Percentiles rank a stretch among this genome's conserved stretches.
phyloP scores from a whole-genome alignment of 2,888 invertebrate genomes.

The Drosophila paucipuncta region DNA sequence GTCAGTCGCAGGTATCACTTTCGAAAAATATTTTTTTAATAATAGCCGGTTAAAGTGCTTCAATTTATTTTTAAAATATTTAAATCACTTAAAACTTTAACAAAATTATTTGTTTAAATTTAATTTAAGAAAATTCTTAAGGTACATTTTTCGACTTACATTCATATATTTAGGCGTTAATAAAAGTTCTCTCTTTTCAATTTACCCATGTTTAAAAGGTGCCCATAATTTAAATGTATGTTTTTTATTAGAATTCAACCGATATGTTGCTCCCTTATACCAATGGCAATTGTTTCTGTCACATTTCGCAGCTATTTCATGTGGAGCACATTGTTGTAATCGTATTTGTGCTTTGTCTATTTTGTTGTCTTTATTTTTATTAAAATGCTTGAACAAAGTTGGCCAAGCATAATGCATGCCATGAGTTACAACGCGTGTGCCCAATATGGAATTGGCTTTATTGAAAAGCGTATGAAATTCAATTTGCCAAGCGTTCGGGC shows the following conservation, averaged over 20 bases:
- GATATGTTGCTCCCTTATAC: not conserved
- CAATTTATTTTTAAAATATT: not conserved
- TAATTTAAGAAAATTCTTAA: not conserved
- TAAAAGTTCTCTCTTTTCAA: not conserved
- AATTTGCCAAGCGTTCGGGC: conserved; percentile 62
- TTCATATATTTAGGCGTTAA: not conserved
- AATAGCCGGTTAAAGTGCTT: not conserved
- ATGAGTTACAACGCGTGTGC: conserved; percentile 60
- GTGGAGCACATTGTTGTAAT: conserved; percentile 1
- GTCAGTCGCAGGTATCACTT: conserved; percentile 27
- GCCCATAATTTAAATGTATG: not conserved
- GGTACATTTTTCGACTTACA: not conserved
- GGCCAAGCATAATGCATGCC: conserved; percentile 52
- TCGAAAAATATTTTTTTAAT: not conserved
- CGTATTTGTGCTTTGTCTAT: conserved; percentile 7
- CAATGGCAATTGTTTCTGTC: not conserved
- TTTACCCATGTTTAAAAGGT: not conserved
- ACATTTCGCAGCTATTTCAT: conserved; percentile 4
- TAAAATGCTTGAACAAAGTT: conserved; percentile 26
- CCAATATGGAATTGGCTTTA: conserved; percentile 73
- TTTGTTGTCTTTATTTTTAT: conserved; percentile 11
- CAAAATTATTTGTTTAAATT: not conserved
- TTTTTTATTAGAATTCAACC: not conserved
- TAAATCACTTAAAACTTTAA: not conserved
- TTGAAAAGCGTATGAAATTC: conserved; percentile 77